These are phyloP conservation scores for Mystacornis crossleyi DNA, from an alignment of 2,113 vertebrate genomes.

Conservation along the genomic window DNA sequence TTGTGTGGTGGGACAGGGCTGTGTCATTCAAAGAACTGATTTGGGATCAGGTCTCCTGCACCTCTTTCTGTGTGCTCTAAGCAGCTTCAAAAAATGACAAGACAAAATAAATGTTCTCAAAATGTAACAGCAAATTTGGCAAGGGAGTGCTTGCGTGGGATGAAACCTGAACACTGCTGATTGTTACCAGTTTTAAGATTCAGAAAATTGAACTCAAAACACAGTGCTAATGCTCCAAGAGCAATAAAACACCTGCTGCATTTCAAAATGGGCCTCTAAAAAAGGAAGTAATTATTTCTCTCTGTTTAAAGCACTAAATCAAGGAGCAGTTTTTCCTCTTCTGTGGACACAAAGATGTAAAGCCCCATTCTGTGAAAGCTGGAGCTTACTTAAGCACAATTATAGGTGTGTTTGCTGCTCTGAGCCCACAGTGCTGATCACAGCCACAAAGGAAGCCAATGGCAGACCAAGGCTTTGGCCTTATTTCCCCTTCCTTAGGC, in stretches of 20 bases:
- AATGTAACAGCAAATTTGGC: not conserved
- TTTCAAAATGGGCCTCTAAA: not conserved
- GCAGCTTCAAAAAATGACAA: not conserved
- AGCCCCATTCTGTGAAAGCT: not conserved
- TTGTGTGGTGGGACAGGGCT: not conserved
- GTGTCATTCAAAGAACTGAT: not conserved
- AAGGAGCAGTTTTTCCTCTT: not conserved
- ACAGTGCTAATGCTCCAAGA: not conserved
- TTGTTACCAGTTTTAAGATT: not conserved
- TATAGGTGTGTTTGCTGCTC: not conserved
- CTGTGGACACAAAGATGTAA: not conserved
- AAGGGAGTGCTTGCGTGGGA: not conserved
- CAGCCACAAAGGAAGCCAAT: not conserved
- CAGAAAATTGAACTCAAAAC: constrained; percentile 1
- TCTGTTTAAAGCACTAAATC: not conserved
- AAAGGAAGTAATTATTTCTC: not conserved
- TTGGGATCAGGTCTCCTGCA: not conserved
- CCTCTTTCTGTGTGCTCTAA: not conserved
- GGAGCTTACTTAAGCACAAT: not conserved
- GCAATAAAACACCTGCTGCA: not conserved
- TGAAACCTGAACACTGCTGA: not conserved
- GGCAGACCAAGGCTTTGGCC: not conserved
- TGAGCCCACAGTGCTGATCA: not conserved
- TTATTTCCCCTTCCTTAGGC: not conserved
- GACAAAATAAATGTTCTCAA: not conserved